Conservation (phyloP, 2,888 invertebrate species). For the Andrena chrysosceles region DNA sequence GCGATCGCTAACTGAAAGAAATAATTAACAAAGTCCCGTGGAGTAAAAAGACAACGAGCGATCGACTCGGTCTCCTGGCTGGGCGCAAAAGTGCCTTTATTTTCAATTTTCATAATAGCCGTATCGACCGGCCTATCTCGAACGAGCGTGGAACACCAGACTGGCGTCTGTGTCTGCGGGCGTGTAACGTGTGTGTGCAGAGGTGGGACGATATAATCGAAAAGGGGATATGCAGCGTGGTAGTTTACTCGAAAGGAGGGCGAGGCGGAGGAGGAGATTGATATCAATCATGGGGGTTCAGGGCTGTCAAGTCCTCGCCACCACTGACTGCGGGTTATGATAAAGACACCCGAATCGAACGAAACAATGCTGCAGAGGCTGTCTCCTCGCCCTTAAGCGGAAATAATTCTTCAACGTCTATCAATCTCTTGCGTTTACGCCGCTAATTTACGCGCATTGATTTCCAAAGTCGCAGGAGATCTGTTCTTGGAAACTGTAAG, state of each 20-base stretch:
- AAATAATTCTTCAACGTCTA: constrained; percentile 10
- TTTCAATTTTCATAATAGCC: constrained; percentile 77
- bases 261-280: constrained; percentile 54
- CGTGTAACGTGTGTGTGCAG: constrained; percentile 3
- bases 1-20: constrained; percentile 41
- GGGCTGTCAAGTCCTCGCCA: constrained; percentile 69
- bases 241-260: constrained; percentile 52
- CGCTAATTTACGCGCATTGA: constrained; percentile 12
- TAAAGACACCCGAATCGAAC: constrained; percentile 74
- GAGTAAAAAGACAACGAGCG: constrained; percentile 27
- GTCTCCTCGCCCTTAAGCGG: constrained; percentile 29
- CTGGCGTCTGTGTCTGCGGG: neutral
- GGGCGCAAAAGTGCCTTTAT: constrained; percentile 68
- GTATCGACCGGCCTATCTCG: constrained; percentile 66
- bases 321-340: constrained; percentile 65
- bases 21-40: constrained; percentile 52
- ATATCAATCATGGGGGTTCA: constrained; percentile 79
- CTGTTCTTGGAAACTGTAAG: no score
- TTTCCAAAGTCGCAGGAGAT: no score
- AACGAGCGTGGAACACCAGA: constrained; percentile 31
- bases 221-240: constrained; percentile 63
- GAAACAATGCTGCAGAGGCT: constrained; percentile 58
- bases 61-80: constrained; percentile 40
- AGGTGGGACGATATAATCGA: constrained; percentile 71
- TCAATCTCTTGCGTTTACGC: neutral